Percentiles rank a stretch among this genome's conserved stretches.
phyloP scores from a whole-genome alignment of 2,113 vertebrate genomes.

The Sorex araneus region DNA sequence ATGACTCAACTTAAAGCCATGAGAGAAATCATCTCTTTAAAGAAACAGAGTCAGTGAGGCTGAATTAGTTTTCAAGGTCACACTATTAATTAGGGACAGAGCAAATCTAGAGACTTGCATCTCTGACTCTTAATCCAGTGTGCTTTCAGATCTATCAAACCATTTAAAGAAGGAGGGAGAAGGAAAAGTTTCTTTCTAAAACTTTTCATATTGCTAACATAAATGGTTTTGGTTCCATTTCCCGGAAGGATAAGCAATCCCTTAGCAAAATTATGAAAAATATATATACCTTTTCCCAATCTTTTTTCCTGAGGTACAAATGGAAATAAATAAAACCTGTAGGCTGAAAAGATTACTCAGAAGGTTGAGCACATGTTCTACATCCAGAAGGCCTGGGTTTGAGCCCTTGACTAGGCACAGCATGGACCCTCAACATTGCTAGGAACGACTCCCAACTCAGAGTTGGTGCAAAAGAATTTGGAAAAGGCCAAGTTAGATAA shows the following conservation, averaged over 20 bases:
- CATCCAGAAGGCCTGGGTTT: too few relatives aligned
- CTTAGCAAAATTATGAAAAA: constrained; percentile 38
- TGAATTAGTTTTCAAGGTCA: constrained; percentile 53
- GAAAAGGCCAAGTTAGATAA: too few relatives aligned
- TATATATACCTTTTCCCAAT: not conserved
- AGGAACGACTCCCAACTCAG: too few relatives aligned
- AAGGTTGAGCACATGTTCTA: too few relatives aligned
- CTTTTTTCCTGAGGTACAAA: constrained; percentile 51
- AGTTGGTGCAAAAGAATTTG: too few relatives aligned
- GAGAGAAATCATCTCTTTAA: constrained; percentile 27
- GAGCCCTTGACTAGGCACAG: too few relatives aligned
- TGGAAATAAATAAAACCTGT: too few relatives aligned
- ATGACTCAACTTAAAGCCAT: constrained; percentile 56
- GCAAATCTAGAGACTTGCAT: constrained; percentile 23
- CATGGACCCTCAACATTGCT: too few relatives aligned
- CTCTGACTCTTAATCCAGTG: constrained; percentile 15
- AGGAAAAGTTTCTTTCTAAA: not conserved
- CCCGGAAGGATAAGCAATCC: not conserved
- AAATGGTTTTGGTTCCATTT: not conserved
- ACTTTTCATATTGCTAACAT: not conserved
- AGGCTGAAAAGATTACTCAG: too few relatives aligned
- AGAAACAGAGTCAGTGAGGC: constrained; percentile 47
- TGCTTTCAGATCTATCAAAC: constrained; percentile 21
- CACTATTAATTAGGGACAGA: constrained; percentile 28
- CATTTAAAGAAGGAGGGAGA: not conserved